phyloP scores from a whole-genome alignment of 2,797 vertebrate species.

The Glyptemys insculpta region DNA sequence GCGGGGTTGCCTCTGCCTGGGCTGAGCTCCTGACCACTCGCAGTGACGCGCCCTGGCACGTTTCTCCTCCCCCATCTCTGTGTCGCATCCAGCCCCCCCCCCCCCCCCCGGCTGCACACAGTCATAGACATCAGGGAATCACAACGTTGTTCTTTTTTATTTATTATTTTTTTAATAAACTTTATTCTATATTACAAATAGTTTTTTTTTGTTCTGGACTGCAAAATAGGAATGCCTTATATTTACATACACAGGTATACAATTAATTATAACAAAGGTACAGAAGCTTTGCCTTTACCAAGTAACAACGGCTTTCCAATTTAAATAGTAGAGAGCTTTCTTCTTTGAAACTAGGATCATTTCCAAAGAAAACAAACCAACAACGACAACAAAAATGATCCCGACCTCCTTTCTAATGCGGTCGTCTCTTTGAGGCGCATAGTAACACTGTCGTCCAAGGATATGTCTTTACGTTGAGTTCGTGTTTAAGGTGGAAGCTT shows the following conservation, averaged over 20 bases:
- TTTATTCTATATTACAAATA: slow-evolving; percentile 99
- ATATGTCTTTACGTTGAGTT: slow-evolving; percentile 86
- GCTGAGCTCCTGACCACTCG: too few relatives aligned
- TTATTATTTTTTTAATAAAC: slow-evolving; percentile 99
- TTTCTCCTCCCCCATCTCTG: not conserved
- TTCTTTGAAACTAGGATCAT: slow-evolving; percentile 83
- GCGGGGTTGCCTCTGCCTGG: too few relatives aligned
- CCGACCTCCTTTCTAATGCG: slow-evolving; percentile 87
- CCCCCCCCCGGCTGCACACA: not conserved
- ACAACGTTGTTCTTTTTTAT: slow-evolving; percentile 75
- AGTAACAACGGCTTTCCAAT: slow-evolving; percentile 89
- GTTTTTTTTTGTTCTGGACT: slow-evolving; percentile 96
- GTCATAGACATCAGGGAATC: slow-evolving; percentile 37
- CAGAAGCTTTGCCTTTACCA: slow-evolving; percentile 99
- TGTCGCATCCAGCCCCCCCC: not conserved
- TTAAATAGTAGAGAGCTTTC: slow-evolving; percentile 91
- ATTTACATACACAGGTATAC: slow-evolving; percentile 99
- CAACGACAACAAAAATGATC: slow-evolving; percentile 84
- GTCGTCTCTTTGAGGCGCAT: slow-evolving; percentile 88
- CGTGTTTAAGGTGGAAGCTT: slow-evolving; percentile 88
- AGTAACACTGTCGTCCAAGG: slow-evolving; percentile 94
- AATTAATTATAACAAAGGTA: slow-evolving; percentile 99
- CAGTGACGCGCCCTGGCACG: too few relatives aligned
- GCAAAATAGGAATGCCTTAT: slow-evolving; percentile 99
- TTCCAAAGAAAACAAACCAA: slow-evolving; percentile 73